Conservation (phyloP, 2,888 invertebrate genomes). For the Xestobium rufovillosum region DNA sequence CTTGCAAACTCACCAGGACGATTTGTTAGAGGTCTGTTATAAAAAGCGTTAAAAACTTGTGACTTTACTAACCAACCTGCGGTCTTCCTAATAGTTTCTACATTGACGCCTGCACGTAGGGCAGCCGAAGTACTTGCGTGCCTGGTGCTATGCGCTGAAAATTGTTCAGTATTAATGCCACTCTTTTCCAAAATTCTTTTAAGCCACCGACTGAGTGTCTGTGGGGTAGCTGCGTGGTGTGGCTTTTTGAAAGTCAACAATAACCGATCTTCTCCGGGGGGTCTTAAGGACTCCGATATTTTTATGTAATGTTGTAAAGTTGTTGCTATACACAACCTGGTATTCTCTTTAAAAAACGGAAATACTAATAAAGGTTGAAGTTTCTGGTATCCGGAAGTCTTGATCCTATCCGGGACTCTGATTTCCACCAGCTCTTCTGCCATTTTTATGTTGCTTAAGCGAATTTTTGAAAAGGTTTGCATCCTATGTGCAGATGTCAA, state of each 20-base stretch:
- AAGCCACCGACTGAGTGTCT: conserved; percentile 11
- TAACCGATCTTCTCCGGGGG: background rate
- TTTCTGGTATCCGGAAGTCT: conserved; percentile 11
- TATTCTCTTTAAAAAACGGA: conserved; percentile 7
- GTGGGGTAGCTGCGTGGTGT: conserved; percentile 5
- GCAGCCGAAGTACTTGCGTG: conserved; percentile 23
- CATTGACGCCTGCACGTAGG: conserved; percentile 14
- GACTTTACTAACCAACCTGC: conserved; percentile 22
- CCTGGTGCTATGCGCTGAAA: conserved; percentile 11
- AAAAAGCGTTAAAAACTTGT: conserved; percentile 16
- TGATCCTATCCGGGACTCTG: conserved; percentile 15
- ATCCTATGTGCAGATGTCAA: conserved; percentile 12
- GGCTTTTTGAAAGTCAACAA: conserved; percentile 13
- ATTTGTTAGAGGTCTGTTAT: conserved; percentile 6
- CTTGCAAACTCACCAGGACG: background rate
- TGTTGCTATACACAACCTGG: conserved; percentile 5
- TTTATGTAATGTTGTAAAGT: conserved; percentile 10
- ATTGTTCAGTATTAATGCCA: conserved; percentile 17
- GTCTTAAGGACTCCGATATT: conserved; percentile 9
- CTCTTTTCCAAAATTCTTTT: conserved; percentile 11
- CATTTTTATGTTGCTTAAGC: conserved; percentile 13
- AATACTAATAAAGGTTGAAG: conserved; percentile 3
- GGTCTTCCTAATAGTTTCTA: conserved; percentile 16
- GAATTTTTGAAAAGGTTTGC: conserved; percentile 16
- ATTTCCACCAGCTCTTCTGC: conserved; percentile 10